These are phyloP conservation scores for Macrotrachela quadricornifera DNA, from an alignment of 1,140 invertebrate species.

Conservation along the genomic window DNA sequence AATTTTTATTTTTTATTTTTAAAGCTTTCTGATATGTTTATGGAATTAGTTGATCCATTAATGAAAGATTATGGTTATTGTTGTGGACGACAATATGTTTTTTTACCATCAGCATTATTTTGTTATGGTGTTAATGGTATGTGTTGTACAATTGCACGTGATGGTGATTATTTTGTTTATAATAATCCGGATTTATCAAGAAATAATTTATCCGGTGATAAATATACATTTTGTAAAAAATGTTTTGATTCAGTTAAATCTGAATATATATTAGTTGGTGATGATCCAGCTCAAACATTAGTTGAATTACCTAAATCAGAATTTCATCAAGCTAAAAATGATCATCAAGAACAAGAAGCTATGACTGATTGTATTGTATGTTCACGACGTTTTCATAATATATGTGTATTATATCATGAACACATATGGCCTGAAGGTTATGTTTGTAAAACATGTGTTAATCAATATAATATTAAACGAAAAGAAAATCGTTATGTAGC, in stretches of 20 bases:
- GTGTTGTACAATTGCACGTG: conserved; percentile 76
- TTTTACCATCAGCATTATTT: conserved; percentile 92
- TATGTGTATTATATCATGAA: conserved; percentile 86
- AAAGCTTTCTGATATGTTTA: conserved; percentile 86
- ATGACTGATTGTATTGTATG: conserved; percentile 62
- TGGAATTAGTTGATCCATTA: conserved; percentile 87
- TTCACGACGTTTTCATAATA: conserved; percentile 83
- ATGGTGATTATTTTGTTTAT: conserved; percentile 92
- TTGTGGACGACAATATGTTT: conserved; percentile 94
- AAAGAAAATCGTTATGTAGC: conserved; percentile 1
- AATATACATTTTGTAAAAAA: conserved; percentile 98
- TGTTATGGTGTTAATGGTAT: conserved; percentile 86
- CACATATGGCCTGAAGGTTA: conserved; percentile 75
- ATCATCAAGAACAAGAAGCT: conserved; percentile 4
- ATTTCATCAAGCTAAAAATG: conserved; percentile 6
- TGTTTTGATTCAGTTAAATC: conserved; percentile 98
- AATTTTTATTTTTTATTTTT: too few species aligned
- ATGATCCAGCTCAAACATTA: conserved; percentile 46
- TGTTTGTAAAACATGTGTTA: conserved; percentile 7
- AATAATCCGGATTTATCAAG: conserved; percentile 57
- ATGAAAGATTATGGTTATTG: conserved; percentile 96
- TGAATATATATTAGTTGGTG: conserved; percentile 66
- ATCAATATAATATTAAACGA: background rate
- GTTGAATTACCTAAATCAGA: conserved; percentile 2
- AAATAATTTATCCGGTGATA: conserved; percentile 35